Evolutionary conservation across 1,140 invertebrate species (phyloP), one percentile per base, ranked within the genome.

Genomic region (Mercenaria mercenaria): DNA sequence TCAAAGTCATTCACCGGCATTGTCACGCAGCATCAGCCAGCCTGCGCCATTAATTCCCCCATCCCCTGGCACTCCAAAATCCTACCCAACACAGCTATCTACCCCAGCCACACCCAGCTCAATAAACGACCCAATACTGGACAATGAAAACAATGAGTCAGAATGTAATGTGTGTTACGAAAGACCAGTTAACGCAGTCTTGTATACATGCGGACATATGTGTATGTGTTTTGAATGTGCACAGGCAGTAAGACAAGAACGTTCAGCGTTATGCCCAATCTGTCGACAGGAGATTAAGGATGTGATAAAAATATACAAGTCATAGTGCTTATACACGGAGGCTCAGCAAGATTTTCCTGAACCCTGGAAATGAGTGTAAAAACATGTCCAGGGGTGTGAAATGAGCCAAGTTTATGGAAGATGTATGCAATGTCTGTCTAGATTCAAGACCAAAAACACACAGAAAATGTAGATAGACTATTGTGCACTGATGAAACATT

Each of bases 161-260:
- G 99, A 99, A 94, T 99, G 99, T 96, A 98, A 98, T 0, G 98
- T 99, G 72, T 99, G 99, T 96, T 99, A 98, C 94, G 99, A 99
- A 95, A 97, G 98, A 92, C 97, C 97, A 79, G 98, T 99, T 72
- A 98, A 99, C 96, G 98, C 98, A 92, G 99, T 99, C 32, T 96
- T 99, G 29, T 99, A 99, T 95, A 98, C 98, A 96, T 99, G 99
- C 95, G 99, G 99, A 56, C 99, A 99, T 96, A 99, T 99, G 98
- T 99, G 99, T 94, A 99, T 99, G 98, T 99, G 99, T 95, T 99
- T 98, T 94, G 97, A 98, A n/a, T 99, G 99, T 96, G 99, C 99
- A 1, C 97, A 98, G 23, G 98, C 99, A 92, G 98, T 99, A 94
- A 94, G 87, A 43, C 23, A 89, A 29, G 88, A 82, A 47, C 88